Evolutionary conservation across 92 coral and sea anemone genomes (phyloP).

Genomic region (Micromussa lordhowensis): DNA sequence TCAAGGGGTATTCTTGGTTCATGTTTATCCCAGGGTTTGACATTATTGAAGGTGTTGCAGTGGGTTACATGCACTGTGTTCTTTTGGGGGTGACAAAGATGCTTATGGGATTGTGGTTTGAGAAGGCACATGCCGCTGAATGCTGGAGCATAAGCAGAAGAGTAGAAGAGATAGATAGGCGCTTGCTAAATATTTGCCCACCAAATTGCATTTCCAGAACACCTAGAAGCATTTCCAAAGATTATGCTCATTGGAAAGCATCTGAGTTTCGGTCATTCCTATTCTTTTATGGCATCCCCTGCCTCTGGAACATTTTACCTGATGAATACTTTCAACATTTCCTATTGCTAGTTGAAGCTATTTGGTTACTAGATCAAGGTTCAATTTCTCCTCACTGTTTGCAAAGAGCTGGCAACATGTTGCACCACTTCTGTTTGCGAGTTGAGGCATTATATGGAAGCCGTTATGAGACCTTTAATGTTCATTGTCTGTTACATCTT

Average conservation of each 20-base stretch:
- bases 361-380: conserved; percentile 63
- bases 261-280: conserved; percentile 73
- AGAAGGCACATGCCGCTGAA: conserved; percentile 63
- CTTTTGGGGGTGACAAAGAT: conserved; percentile 74
- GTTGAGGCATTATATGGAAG: too few relatives aligned
- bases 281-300: conserved; percentile 68
- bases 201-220: conserved; percentile 72
- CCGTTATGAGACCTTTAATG: conserved; percentile 71
- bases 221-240: too few relatives aligned
- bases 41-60: conserved; percentile 56
- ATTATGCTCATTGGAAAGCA: conserved; percentile 72
- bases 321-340: conserved; percentile 77
- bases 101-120: conserved; percentile 73
- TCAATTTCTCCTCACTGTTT: conserved; percentile 36
- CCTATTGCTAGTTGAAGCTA: conserved; percentile 69
- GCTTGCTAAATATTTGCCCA: conserved; percentile 51
- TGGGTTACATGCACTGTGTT: conserved; percentile 75
- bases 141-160: conserved; percentile 50
- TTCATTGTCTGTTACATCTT: conserved; percentile 66
- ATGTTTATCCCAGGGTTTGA: conserved; percentile 82
- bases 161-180: too few relatives aligned
- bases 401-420: conserved; percentile 46
- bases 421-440: conserved; percentile 66
- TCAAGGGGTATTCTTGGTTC: conserved; percentile 72
- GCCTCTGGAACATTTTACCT: conserved; percentile 72